A percentile compares a stretch with the other conserved stretches of the same genome.
phyloP scores from a whole-genome alignment of 2,797 vertebrate genomes.

The Hapalemur alaotrensis region DNA sequence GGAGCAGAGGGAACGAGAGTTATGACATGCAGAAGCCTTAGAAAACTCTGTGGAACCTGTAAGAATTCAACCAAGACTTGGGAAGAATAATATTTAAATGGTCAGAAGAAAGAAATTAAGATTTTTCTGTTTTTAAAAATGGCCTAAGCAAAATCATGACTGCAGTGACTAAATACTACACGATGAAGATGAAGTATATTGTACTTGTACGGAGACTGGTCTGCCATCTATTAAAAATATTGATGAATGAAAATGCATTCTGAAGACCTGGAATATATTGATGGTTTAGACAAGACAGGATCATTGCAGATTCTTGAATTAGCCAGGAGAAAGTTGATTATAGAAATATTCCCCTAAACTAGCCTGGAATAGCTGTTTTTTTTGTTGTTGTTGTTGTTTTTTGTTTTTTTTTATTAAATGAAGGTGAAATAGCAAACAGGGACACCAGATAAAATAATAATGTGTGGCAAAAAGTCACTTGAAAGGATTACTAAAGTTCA shows the following conservation, averaged over 20 bases:
- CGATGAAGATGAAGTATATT: background rate
- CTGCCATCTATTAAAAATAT: background rate
- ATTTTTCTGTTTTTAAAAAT: background rate
- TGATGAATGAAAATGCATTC: background rate
- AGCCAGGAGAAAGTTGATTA: background rate
- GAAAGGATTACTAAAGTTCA: background rate
- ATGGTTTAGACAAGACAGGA: background rate
- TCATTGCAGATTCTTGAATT: background rate
- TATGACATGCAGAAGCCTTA: background rate
- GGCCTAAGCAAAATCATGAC: background rate
- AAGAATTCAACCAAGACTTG: background rate
- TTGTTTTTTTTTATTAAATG: background rate
- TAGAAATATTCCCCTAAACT: background rate
- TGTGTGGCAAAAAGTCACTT: background rate
- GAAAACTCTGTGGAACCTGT: background rate
- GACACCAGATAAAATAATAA: background rate
- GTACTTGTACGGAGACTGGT: background rate
- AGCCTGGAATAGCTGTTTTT: background rate
- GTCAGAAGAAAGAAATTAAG: background rate
- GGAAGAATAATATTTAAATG: background rate
- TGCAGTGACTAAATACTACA: background rate
- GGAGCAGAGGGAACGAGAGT: background rate
- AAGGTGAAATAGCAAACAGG: background rate
- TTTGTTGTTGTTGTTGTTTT: too few relatives aligned
- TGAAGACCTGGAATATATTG: background rate